phyloP scores from a whole-genome alignment of 37 sponge, comb jelly and placozoan species.

The Cliona cf. orientalis region DNA sequence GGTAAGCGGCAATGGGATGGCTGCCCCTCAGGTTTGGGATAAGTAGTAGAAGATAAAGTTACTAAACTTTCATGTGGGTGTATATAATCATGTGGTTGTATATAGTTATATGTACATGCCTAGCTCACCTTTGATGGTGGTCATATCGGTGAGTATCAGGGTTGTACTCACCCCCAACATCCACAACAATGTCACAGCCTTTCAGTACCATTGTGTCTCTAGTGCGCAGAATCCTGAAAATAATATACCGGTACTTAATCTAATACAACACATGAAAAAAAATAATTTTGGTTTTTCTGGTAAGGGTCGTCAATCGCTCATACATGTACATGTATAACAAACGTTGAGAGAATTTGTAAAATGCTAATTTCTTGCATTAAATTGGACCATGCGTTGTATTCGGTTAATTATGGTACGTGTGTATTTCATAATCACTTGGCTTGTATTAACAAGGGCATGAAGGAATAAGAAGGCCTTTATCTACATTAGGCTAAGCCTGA shows the following conservation, averaged over 20 bases:
- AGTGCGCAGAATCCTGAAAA: conserved; percentile 59
- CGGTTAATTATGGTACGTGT: no score
- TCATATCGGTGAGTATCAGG: conserved; percentile 81
- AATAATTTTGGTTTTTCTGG: no score
- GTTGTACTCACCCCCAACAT: conserved; percentile 94
- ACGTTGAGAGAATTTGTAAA: neutral
- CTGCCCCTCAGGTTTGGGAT: no score
- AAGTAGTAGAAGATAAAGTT: no score
- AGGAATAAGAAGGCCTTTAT: no score
- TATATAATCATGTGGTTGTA: neutral
- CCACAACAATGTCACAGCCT: conserved; percentile 89
- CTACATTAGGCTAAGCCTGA: no score
- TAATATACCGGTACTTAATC: neutral
- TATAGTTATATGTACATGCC: neutral
- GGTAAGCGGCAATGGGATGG: no score
- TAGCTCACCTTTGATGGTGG: conserved; percentile 89
- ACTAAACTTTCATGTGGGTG: no score
- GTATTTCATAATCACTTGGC: no score
- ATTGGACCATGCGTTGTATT: neutral
- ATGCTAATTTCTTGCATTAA: neutral
- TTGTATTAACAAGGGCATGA: no score
- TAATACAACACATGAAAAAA: neutral
- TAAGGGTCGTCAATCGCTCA: no score
- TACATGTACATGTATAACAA: neutral
- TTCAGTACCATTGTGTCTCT: conserved; percentile 61